Percentiles rank a stretch among this genome's conserved stretches.
Conservation (phyloP, 1,140 invertebrate species). For the Venturia canescens region DNA sequence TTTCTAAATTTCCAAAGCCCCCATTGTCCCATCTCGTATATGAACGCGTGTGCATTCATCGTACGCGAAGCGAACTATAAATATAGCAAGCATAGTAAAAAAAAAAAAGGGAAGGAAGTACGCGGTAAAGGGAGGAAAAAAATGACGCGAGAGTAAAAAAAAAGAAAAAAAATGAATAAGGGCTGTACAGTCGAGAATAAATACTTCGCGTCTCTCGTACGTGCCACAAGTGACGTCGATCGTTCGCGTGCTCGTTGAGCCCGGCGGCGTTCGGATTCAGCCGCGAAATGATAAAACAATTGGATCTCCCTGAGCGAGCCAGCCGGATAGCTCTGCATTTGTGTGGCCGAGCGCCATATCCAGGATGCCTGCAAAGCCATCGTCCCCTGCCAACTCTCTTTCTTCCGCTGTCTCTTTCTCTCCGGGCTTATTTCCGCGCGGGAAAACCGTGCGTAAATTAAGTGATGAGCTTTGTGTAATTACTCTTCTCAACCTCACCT, state of each 20-base stretch:
- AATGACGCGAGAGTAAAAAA: background rate
- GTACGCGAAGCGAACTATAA: too few species aligned
- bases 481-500: background rate
- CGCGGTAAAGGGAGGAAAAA: background rate
- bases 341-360: slow-evolving; percentile 19
- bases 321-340: slow-evolving; percentile 2
- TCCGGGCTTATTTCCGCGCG: background rate
- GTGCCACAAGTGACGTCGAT: slow-evolving; percentile 40
- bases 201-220: slow-evolving; percentile 17
- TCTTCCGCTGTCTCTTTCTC: background rate
- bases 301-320: slow-evolving; percentile 8
- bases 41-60: too few species aligned
- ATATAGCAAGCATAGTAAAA: background rate
- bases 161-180: background rate
- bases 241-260: slow-evolving; percentile 23
- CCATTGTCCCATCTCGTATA: too few species aligned
- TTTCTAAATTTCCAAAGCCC: too few species aligned
- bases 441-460: slow-evolving; percentile 17
- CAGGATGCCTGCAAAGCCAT: background rate
- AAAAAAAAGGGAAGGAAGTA: background rate
- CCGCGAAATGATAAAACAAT: slow-evolving; percentile 41
- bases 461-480: slow-evolving; percentile 29
- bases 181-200: background rate
- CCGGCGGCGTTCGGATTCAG: background rate
- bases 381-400: background rate